These are phyloP conservation scores for Lepidochitona cinerea DNA, from an alignment of 2,888 invertebrate genomes.

Conservation along the genomic window DNA sequence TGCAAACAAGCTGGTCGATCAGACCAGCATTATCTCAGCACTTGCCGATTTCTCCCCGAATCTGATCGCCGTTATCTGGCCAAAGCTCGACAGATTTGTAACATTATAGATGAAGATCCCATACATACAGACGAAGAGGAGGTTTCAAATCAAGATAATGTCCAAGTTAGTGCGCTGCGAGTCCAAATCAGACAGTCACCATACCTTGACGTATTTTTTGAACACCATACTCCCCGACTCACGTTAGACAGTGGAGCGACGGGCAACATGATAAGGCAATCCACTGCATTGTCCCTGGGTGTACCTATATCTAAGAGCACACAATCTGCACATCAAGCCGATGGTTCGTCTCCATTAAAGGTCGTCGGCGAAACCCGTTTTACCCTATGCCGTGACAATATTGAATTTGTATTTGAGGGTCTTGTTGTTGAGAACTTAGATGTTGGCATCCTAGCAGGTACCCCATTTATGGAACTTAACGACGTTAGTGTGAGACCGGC, in stretches of 20 bases:
- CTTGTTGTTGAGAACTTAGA: slow-evolving; percentile 33
- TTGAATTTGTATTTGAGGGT: no score
- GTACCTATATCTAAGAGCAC: no score
- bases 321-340: no score
- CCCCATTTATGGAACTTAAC: slow-evolving; percentile 37
- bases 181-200: background rate
- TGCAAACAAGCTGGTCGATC: background rate
- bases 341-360: no score
- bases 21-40: background rate
- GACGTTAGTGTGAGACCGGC: slow-evolving; percentile 35
- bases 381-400: no score
- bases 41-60: background rate
- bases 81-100: background rate
- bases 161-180: background rate
- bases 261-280: no score
- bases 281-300: no score
- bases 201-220: no score
- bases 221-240: no score
- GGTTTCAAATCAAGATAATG: background rate
- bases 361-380: no score
- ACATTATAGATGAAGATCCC: background rate
- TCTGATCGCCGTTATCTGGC: background rate
- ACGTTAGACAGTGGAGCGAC: no score
- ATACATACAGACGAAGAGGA: background rate
- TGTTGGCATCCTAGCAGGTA: slow-evolving; percentile 32